Evolutionary conservation across 2,113 vertebrate species (phyloP).

Genomic region (Microtus ochrogaster): DNA sequence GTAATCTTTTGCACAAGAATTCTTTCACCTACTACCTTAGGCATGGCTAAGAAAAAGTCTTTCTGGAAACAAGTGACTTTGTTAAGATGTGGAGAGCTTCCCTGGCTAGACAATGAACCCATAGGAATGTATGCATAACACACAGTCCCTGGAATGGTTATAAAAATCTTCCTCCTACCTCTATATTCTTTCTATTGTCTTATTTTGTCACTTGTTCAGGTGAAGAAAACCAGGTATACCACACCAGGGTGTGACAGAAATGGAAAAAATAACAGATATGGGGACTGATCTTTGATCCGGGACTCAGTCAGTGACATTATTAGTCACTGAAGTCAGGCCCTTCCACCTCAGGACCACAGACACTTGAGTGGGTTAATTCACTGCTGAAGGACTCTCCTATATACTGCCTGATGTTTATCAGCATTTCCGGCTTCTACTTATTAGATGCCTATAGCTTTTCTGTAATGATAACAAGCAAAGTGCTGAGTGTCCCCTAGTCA

Average conservation of each 20-base stretch:
- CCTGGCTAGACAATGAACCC: background rate
- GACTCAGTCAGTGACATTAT: too few species aligned
- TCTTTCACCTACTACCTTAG: background rate
- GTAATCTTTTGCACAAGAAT: background rate
- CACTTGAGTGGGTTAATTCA: background rate
- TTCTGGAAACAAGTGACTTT: background rate
- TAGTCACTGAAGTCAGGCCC: background rate
- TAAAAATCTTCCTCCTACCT: background rate
- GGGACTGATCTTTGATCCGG: background rate
- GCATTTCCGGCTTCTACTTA: background rate
- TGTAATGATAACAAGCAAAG: background rate
- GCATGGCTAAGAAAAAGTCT: background rate
- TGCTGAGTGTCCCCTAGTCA: background rate
- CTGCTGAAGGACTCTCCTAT: background rate
- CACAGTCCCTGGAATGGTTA: background rate
- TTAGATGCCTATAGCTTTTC: background rate
- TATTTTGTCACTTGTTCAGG: background rate
- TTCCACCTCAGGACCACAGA: background rate
- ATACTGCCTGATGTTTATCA: accelerated
- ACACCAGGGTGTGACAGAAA: background rate
- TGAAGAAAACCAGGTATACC: background rate
- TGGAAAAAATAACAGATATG: background rate
- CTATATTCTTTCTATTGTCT: background rate
- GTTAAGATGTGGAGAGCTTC: too few species aligned
- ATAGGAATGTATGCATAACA: background rate